Conservation (phyloP, 1,140 invertebrate species). For the Lucilia sericata region DNA sequence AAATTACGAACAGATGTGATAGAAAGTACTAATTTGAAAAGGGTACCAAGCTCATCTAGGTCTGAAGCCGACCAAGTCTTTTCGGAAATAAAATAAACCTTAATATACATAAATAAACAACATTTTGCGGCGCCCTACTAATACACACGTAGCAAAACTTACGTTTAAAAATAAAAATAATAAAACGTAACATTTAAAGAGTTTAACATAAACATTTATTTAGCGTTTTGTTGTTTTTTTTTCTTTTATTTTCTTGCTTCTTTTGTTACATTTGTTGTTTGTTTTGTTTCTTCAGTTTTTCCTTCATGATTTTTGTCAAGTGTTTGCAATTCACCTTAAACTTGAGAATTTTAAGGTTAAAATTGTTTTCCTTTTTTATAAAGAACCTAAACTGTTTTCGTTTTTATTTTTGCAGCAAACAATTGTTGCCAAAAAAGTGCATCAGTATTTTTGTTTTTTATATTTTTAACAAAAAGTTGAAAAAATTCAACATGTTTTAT, state of each 20-base stretch:
- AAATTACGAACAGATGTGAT: no score
- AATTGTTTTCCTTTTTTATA: background rate
- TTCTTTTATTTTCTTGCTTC: background rate
- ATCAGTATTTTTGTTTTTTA: no score
- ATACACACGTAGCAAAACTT: no score
- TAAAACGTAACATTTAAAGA: background rate
- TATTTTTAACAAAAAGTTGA: no score
- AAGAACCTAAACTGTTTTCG: background rate
- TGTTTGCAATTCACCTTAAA: slow-evolving; percentile 14
- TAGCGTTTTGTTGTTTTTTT: background rate
- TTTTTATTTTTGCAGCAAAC: no score
- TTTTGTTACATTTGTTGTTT: background rate
- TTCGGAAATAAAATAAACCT: no score
- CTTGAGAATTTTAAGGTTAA: slow-evolving; percentile 18
- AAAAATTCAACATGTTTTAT: no score
- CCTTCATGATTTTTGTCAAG: background rate
- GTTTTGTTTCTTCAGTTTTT: background rate
- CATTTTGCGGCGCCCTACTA: background rate
- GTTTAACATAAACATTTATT: background rate
- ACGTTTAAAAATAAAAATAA: background rate
- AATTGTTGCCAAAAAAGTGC: no score
- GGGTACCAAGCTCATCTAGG: no score
- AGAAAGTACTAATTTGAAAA: no score
- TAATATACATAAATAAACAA: no score
- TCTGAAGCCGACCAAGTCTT: no score